phyloP scores from a whole-genome alignment of 2,888 invertebrate genomes.

The Lasius fuliginosus region DNA sequence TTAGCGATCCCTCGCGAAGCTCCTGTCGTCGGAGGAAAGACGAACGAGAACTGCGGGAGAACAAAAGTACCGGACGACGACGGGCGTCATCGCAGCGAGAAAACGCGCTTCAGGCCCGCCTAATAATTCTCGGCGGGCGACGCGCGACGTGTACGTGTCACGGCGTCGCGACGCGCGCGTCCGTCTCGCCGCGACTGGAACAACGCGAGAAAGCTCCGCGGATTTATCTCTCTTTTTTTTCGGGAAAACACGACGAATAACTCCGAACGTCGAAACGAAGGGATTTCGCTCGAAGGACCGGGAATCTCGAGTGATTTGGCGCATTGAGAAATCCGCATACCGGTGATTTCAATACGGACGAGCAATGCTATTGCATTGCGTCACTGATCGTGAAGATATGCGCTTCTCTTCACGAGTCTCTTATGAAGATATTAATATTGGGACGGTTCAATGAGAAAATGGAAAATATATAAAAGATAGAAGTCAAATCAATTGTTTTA shows the following conservation, averaged over 20 bases:
- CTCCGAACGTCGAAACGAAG: slow-evolving; percentile 10
- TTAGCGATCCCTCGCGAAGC: slow-evolving; percentile 4
- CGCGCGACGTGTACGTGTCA: slow-evolving; percentile 83
- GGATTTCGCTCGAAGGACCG: not conserved
- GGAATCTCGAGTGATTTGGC: not conserved
- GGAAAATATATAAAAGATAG: not conserved
- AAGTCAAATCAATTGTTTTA: not conserved
- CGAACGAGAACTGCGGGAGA: slow-evolving; percentile 5
- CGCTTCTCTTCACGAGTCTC: not conserved
- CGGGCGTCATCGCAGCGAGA: slow-evolving; percentile 39
- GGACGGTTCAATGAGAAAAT: not conserved
- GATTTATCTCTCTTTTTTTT: slow-evolving; percentile 20
- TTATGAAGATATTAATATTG: not conserved
- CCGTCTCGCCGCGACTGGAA: slow-evolving; percentile 77
- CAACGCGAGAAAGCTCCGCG: slow-evolving; percentile 51
- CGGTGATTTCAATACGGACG: not conserved
- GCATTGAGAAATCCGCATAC: not conserved
- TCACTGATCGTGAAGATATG: not conserved
- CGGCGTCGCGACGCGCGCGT: slow-evolving; percentile 83
- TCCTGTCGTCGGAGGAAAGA: not conserved
- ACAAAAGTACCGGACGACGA: slow-evolving; percentile 46
- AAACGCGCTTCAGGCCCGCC: slow-evolving; percentile 77
- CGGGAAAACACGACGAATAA: slow-evolving; percentile 27
- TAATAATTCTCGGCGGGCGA: slow-evolving; percentile 83
- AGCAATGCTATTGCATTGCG: not conserved